Evolutionary conservation across 2,797 vertebrate genomes (phyloP), one percentile per base, ranked within the genome.

Genomic region (Silurus lanzhouensis): DNA sequence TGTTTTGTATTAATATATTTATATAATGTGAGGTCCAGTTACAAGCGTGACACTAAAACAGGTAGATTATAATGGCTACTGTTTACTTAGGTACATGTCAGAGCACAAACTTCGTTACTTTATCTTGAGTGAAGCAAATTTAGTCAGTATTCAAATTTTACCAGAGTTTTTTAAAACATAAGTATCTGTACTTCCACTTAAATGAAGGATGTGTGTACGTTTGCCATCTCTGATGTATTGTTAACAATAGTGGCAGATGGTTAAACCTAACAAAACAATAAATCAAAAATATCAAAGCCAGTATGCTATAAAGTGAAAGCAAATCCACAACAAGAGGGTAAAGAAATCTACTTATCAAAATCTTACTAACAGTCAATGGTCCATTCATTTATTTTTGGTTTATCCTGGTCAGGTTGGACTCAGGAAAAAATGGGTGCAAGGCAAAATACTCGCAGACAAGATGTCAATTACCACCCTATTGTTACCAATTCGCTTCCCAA

Each of bases 181-280:
- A 38, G 2, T 38, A 38, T 38, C 31, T 38, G 31, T 38, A 38
- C 31, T 38, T 38, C 31, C 3, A 38, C 31, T 38, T 38, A 38
- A 38, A 1, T 38, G 31, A 38, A 38, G 31, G 31, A 38, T 38
- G 31, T 38, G 31, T 38, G 31, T 38, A 38, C 31, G 1, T 38
- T 38, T 38, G 31, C 31, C 2, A 38, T 38, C 31, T 38, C 31
- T 38, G 31, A 3, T 38, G 31, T 38, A 38, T 38, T 38, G 31
- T 38, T 38, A 63, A 79, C 13, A 64, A 79, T n/a, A 15, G 22
- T 79, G 19, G 76, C 58, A 79, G 76, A 79, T 63, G 76, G 58
- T 63, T 31, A 79, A 79, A 22, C 20, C 19, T 12, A 44, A n/a
- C 13, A 78, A 15, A 38, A 61, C 27, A n/a, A n/a, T 44, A 78